Base-by-base conservation (phyloP, 2,113 vertebrate species). In the Chloropsis cyanopogon region DNA sequence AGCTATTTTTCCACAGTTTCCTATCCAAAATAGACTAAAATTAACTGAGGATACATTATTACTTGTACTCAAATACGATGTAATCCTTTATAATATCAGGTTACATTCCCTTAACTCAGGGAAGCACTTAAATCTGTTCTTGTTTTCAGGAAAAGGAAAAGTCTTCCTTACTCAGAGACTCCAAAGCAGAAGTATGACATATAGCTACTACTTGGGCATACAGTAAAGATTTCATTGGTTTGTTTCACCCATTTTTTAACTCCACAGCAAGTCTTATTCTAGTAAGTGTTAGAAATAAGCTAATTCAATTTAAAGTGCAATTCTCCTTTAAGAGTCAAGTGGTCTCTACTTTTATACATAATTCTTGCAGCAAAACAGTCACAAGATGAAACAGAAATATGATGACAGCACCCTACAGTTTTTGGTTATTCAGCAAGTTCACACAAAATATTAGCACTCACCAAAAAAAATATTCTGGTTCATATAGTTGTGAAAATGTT, bases 11-110 rank as follows among this genome's bases (percentile, higher is more conserved):
- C 52, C 52, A 85, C 66, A 59, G 33, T 73, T 88, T 96, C 71
- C 75, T 95, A 95, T 79, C 23, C 72, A 88, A 94, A 95, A 94
- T 44, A 91, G 66, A 89, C 71, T 92, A 68, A 86, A 91, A 78
- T 89, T 64, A 92, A 73, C 26, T 73, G 33, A 82, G 3, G 12
- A 70, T 21, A 86, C 37, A 50, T 78, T 90, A 90, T 90, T 73
- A 96, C 59, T 78, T 70, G 72, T 54, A 88, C 68, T 91, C 22
- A 79, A 83, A 73, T 61, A 92, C 24, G 7, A 86, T 1, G 0
- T 46, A 82, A 95, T 52, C 19, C 47, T 71, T 63, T 59, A 37
- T 42, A 84, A 46, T 60, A 82, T 14, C 68, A 87, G 47, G 54
- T 73, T 64, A 80, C 17, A 59, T 61, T 86, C 64, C 22, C 60